These are phyloP conservation scores for Peromyscus nudipes DNA, from an alignment of 2,797 vertebrate genomes.

Conservation along the genomic window DNA sequence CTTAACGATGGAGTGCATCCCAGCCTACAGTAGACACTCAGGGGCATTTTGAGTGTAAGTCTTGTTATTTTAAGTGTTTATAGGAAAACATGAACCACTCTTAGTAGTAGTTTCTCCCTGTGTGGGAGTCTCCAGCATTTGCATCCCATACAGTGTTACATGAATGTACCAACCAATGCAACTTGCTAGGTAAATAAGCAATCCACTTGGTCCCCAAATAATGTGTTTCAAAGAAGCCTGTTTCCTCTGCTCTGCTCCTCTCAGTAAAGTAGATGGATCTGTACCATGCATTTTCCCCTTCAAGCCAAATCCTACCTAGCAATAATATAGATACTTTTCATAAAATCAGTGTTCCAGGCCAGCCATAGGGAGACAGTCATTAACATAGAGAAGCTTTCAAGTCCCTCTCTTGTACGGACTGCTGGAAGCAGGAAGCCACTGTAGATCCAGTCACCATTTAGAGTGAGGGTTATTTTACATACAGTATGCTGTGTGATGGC, in stretches of 20 bases:
- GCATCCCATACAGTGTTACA: not conserved
- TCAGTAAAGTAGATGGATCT: not conserved
- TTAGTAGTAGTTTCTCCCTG: not conserved
- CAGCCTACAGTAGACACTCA: not conserved
- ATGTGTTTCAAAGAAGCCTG: conserved; percentile 31
- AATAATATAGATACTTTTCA: conserved; percentile 90
- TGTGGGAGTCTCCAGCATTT: not conserved
- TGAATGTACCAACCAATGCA: not conserved
- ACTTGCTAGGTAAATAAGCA: conserved; percentile 49
- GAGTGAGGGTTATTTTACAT: conserved; percentile 88
- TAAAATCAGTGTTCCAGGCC: conserved; percentile 90
- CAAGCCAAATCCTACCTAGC: conserved; percentile 88
- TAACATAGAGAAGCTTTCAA: conserved; percentile 88
- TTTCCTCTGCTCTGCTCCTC: not conserved
- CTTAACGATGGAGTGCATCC: not conserved
- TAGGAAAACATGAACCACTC: conserved; percentile 7
- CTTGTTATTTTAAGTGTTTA: conserved; percentile 33
- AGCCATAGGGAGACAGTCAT: conserved; percentile 84
- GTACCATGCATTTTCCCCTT: not conserved
- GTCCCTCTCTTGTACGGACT: conserved; percentile 84
- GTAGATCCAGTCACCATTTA: conserved; percentile 87
- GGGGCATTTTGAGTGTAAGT: conserved; percentile 21
- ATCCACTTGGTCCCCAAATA: not conserved
- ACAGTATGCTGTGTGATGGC: conserved; percentile 87
- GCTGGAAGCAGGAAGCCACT: conserved; percentile 85